Conservation (phyloP, 1,140 invertebrate species). For the Sogatella furcifera region DNA sequence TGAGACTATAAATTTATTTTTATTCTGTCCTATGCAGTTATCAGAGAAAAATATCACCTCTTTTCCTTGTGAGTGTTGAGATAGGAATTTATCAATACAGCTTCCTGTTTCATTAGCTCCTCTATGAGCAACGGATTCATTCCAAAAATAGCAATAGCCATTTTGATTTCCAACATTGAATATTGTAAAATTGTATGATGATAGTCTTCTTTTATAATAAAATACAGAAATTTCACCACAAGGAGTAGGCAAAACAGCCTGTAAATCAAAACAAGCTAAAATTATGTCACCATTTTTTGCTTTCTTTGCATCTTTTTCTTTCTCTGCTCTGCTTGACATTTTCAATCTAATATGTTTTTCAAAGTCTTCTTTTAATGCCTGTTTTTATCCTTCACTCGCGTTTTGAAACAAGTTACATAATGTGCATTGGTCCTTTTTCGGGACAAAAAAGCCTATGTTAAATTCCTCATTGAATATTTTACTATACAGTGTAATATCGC, state of each 20-base stretch:
- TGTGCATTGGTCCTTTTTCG: constrained; percentile 22
- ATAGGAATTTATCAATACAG: constrained; percentile 28
- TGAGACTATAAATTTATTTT: constrained; percentile 30
- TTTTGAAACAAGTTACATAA: constrained; percentile 5
- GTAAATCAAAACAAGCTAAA: constrained; percentile 10
- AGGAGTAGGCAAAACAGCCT: constrained; percentile 7
- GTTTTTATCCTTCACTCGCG: not conserved
- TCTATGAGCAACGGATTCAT: constrained; percentile 32
- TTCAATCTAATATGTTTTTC: constrained; percentile 1
- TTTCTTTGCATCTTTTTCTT: constrained; percentile 1
- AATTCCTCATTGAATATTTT: constrained; percentile 13
- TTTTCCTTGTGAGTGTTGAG: not conserved
- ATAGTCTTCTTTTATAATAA: constrained; percentile 25
- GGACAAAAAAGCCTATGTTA: constrained; percentile 11
- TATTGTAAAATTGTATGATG: constrained; percentile 23
- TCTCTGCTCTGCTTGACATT: not conserved
- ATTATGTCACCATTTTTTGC: not conserved
- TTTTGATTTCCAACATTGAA: constrained; percentile 15
- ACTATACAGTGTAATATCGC: not conserved
- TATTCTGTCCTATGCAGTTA: constrained; percentile 32
- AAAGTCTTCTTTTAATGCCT: constrained; percentile 3
- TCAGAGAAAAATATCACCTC: constrained; percentile 30
- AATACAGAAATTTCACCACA: constrained; percentile 16
- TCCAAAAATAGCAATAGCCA: constrained; percentile 33
- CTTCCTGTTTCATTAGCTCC: constrained; percentile 34